Conservation (phyloP, 2,797 vertebrate species). For the Eulemur coronatus region DNA sequence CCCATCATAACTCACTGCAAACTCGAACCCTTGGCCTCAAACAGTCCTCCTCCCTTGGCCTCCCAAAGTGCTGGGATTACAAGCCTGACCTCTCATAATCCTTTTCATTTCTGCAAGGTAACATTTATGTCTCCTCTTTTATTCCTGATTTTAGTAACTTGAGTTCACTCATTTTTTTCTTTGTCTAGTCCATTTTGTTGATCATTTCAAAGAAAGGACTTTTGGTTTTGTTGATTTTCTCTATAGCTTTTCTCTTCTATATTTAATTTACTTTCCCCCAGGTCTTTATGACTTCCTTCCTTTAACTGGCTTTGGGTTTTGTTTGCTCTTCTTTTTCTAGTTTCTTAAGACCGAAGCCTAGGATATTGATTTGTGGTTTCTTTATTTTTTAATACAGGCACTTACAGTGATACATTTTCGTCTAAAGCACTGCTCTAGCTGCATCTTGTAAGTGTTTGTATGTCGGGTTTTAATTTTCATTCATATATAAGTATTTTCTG, state of each 20-base stretch:
- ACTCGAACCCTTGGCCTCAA: too few relatives aligned
- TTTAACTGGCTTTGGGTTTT: too few relatives aligned
- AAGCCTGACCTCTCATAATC: not conserved
- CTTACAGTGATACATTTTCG: not conserved
- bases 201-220: not conserved
- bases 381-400: not conserved
- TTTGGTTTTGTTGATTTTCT: not conserved
- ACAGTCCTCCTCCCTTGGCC: too few relatives aligned
- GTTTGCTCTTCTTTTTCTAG: too few relatives aligned
- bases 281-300: not conserved
- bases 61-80: too few relatives aligned
- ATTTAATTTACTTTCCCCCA: not conserved
- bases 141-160: not conserved
- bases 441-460: not conserved
- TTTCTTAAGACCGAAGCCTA: not conserved
- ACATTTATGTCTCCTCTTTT: not conserved
- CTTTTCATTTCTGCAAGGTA: not conserved
- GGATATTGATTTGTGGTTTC: not conserved
- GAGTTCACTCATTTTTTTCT: not conserved
- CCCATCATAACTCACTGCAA: too few relatives aligned
- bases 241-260: not conserved
- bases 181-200: not conserved
- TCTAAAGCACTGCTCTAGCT: not conserved
- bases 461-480: not conserved
- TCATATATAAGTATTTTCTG: too few relatives aligned